Percentiles rank a stretch among this genome's conserved stretches.
phyloP scores from a whole-genome alignment of 2,113 vertebrate species.

The Gallinago undulata region DNA sequence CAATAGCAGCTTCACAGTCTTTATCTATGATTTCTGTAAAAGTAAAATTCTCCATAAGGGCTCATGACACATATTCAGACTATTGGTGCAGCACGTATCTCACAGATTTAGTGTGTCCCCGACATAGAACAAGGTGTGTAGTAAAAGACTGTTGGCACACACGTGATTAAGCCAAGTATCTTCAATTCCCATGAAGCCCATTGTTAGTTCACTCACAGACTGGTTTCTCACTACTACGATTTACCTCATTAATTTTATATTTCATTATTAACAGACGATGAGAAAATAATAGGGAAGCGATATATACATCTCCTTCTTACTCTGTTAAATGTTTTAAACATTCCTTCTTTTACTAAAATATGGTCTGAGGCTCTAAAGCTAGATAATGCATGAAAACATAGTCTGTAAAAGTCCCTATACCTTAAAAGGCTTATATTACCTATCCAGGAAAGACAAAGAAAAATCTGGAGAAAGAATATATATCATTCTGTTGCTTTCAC shows the following conservation, averaged over 20 bases:
- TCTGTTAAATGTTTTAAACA: constrained; percentile 5
- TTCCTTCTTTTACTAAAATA: constrained; percentile 26
- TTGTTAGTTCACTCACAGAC: neutral
- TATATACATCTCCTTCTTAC: neutral
- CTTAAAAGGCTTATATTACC: neutral
- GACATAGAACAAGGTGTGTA: neutral
- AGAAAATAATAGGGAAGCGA: neutral
- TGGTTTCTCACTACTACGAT: neutral
- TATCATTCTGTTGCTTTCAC: constrained; percentile 25
- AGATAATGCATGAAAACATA: constrained; percentile 17
- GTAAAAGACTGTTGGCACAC: neutral
- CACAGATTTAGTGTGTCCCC: neutral
- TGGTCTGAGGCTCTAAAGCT: neutral
- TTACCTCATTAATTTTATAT: neutral
- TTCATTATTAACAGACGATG: neutral
- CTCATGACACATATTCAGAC: neutral
- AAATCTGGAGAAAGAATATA: neutral
- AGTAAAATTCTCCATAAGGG: neutral
- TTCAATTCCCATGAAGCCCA: neutral
- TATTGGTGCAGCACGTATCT: neutral
- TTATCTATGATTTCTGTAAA: neutral
- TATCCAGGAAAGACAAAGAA: constrained; percentile 14
- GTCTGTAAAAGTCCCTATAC: neutral
- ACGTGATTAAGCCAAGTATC: neutral
- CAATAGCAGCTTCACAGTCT: neutral